These are phyloP conservation scores for Hemistola chrysoprasaria DNA, from an alignment of 2,888 invertebrate genomes.

Conservation along the genomic window DNA sequence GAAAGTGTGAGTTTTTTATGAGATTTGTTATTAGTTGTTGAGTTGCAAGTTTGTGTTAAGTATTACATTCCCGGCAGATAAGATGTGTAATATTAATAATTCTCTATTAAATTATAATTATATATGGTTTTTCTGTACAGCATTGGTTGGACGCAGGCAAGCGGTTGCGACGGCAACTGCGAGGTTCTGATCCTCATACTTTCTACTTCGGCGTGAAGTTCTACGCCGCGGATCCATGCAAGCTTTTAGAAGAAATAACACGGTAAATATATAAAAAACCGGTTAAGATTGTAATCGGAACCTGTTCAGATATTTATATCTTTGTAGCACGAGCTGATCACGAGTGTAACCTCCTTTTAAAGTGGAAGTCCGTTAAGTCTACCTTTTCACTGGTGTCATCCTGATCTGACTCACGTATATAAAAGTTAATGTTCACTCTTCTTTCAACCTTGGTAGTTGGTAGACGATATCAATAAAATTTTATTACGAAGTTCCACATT, in stretches of 20 bases:
- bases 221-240: constrained; percentile 98
- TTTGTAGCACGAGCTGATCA: neutral
- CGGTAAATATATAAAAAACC: constrained; percentile 81
- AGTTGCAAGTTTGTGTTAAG: too few species aligned
- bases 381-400: constrained; percentile 4
- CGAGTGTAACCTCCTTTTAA: neutral
- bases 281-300: too few species aligned
- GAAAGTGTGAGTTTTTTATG: too few species aligned
- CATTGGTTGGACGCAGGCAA: constrained; percentile 98
- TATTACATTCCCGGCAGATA: too few species aligned
- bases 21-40: too few species aligned
- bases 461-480: constrained; percentile 16
- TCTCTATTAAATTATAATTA: neutral
- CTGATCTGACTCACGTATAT: constrained; percentile 20
- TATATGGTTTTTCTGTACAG: constrained; percentile 65
- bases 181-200: constrained; percentile 89
- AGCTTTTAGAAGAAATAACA: constrained; percentile 97
- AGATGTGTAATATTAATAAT: too few species aligned
- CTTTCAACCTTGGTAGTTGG: constrained; percentile 9
- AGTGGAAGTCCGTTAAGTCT: constrained; percentile 10
- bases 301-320: too few species aligned
- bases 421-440: constrained; percentile 18
- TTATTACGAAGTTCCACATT: constrained; percentile 13
- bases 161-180: constrained; percentile 93
- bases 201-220: constrained; percentile 98